Conservation (phyloP, 2,888 invertebrate genomes). For the Lasioglossum morio region DNA sequence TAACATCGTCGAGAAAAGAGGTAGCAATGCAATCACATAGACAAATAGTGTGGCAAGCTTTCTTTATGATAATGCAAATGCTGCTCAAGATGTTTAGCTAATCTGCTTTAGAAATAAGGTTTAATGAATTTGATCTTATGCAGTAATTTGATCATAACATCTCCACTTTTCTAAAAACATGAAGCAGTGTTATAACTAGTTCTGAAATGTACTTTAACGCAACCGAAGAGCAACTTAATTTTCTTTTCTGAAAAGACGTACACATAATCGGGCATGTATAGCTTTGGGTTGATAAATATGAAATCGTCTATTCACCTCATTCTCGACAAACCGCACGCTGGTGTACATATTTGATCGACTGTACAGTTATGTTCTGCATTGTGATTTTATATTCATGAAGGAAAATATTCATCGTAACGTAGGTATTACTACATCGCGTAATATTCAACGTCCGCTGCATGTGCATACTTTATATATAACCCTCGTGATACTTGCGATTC, state of each 20-base stretch:
- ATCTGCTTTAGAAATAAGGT: no score
- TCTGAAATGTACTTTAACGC: not conserved
- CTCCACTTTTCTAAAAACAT: not conserved
- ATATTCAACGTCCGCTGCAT: not conserved
- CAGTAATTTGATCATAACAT: not conserved
- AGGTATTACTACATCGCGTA: not conserved
- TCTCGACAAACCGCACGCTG: not conserved
- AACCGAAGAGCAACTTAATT: not conserved
- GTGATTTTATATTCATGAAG: not conserved
- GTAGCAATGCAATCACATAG: no score
- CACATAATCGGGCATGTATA: not conserved
- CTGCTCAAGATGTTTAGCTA: no score
- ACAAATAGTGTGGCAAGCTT: no score
- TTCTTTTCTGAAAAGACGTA: not conserved
- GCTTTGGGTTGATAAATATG: not conserved
- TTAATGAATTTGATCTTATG: no score
- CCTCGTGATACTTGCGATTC: not conserved
- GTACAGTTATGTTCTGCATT: not conserved
- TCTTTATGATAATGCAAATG: not conserved
- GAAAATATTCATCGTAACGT: conserved; percentile 9
- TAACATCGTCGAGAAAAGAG: no score
- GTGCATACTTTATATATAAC: not conserved
- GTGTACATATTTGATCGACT: not conserved
- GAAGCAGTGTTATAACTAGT: not conserved
- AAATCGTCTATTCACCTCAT: not conserved